Percentiles rank a stretch among this genome's conserved stretches.
Evolutionary conservation across 2,888 invertebrate species (phyloP).

Genomic region (Cantharis rufa): DNA sequence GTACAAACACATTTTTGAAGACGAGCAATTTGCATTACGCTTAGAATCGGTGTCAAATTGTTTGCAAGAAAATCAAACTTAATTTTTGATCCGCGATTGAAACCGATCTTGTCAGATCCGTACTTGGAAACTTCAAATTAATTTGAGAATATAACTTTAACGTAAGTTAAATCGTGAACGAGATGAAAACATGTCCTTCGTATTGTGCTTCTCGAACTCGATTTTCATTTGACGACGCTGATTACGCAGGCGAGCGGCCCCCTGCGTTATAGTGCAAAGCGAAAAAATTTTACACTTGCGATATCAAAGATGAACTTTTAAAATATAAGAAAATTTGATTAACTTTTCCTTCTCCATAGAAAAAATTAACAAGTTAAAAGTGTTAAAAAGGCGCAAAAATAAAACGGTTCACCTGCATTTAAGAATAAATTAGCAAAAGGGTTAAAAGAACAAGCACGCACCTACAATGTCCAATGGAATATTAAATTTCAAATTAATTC

Average conservation of each 20-base stretch:
- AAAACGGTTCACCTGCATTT: conserved; percentile 15
- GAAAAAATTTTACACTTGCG: background rate
- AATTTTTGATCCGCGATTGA: no score
- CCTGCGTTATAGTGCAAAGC: background rate
- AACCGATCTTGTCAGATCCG: no score
- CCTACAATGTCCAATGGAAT: conserved; percentile 27
- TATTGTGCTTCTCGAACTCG: no score
- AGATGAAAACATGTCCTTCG: no score
- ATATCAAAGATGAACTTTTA: background rate
- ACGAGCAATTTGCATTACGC: background rate
- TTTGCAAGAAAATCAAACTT: no score
- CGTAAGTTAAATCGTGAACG: no score
- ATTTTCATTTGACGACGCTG: no score
- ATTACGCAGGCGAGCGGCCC: no score
- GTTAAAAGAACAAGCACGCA: conserved; percentile 22
- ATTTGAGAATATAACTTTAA: no score
- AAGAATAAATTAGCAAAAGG: conserved; percentile 25
- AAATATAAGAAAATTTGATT: background rate
- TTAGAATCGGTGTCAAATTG: no score
- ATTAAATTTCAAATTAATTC: conserved; percentile 32
- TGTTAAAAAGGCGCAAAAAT: conserved; percentile 34
- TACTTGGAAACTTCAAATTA: no score
- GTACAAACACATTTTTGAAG: no score
- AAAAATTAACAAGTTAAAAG: background rate
- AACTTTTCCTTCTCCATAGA: background rate